A percentile compares a stretch with the other conserved stretches of the same genome.
Conservation (phyloP, 1,140 invertebrate species). For the Dinoponera quadriceps region DNA sequence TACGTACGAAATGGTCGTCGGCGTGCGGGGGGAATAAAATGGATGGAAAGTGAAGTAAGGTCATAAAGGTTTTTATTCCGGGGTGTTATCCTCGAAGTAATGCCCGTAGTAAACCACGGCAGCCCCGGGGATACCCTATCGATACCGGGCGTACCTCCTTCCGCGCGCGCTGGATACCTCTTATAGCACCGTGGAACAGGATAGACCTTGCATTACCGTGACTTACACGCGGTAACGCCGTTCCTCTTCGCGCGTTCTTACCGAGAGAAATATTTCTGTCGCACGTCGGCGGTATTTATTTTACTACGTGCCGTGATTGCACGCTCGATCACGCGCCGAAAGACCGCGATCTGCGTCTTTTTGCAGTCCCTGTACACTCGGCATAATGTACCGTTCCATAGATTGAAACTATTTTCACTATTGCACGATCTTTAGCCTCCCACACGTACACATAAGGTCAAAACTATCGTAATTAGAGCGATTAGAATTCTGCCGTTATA, state of each 20-base stretch:
- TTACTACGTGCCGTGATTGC: not conserved
- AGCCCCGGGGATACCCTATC: constrained; percentile 73
- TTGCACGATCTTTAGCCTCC: no score
- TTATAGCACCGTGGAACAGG: constrained; percentile 48
- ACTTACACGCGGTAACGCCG: constrained; percentile 59
- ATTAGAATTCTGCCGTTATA: no score
- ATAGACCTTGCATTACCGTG: constrained; percentile 70
- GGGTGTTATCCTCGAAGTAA: constrained; percentile 79
- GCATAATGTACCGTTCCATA: no score
- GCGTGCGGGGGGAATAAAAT: constrained; percentile 69
- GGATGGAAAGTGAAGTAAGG: constrained; percentile 76
- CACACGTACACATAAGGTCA: no score
- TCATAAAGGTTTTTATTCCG: constrained; percentile 82
- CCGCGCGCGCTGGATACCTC: constrained; percentile 41
- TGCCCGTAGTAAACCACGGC: constrained; percentile 77
- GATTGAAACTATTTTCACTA: no score
- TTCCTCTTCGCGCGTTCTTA: constrained; percentile 41
- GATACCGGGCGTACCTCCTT: constrained; percentile 64
- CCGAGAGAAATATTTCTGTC: constrained; percentile 36
- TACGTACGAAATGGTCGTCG: constrained; percentile 54
- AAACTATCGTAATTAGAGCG: no score
- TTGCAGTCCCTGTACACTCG: no score
- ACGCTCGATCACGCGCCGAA: not conserved
- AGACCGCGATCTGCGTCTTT: not conserved
- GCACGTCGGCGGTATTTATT: constrained; percentile 40